Evolutionary conservation across 2,888 invertebrate species (phyloP).

Genomic region (Choreutis nemorana): DNA sequence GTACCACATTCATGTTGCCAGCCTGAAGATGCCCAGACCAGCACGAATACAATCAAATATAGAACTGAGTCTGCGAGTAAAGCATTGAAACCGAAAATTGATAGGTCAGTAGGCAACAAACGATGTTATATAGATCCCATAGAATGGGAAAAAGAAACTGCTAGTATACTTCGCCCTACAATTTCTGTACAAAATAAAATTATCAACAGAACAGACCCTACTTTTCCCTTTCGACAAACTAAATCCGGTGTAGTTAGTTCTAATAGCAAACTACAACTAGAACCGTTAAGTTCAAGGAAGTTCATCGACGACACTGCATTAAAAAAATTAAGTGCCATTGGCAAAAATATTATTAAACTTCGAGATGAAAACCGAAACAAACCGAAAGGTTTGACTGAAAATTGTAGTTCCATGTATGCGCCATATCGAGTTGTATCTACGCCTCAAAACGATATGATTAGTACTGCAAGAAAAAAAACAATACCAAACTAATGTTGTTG

Average conservation of each 20-base stretch:
- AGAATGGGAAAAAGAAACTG: constrained; percentile 65
- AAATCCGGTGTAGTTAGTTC: constrained; percentile 35
- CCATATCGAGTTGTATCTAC: constrained; percentile 45
- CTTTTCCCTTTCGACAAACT: constrained; percentile 29
- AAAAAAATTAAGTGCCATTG: constrained; percentile 51
- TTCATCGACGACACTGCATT: constrained; percentile 31
- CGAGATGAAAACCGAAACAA: constrained; percentile 36
- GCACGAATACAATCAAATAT: constrained; percentile 34
- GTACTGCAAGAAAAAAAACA: too few species aligned
- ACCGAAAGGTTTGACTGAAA: constrained; percentile 45
- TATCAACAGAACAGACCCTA: constrained; percentile 26
- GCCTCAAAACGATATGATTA: constrained; percentile 40
- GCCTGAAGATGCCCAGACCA: constrained; percentile 29
- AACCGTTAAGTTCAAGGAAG: constrained; percentile 28
- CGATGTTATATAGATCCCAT: constrained; percentile 60
- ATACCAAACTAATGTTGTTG: too few species aligned
- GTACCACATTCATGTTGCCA: constrained; percentile 52
- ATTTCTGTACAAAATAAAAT: constrained; percentile 54
- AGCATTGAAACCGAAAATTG: constrained; percentile 39
- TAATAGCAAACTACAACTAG: constrained; percentile 23
- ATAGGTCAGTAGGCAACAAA: constrained; percentile 60
- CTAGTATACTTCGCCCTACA: constrained; percentile 58
- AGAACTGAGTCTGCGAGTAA: constrained; percentile 52
- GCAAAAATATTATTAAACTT: constrained; percentile 48
- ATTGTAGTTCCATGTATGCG: constrained; percentile 44